phyloP scores from a whole-genome alignment of 2,113 vertebrate genomes.

The Hymenochirus boettgeri region DNA sequence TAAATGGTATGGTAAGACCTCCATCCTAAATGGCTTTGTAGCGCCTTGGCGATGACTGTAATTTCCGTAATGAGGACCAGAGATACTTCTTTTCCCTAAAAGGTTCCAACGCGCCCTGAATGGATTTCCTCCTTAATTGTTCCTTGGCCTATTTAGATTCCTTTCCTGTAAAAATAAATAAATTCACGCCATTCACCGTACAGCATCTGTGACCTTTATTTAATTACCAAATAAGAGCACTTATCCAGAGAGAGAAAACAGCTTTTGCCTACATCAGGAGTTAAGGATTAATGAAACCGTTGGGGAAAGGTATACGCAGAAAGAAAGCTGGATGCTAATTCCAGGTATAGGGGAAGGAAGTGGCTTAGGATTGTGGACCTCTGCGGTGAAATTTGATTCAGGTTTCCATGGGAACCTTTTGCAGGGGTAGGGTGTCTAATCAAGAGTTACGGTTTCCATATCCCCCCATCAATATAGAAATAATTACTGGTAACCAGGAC shows the following conservation, averaged over 20 bases:
- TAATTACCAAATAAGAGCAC: constrained; percentile 25
- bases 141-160: constrained; percentile 1
- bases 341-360: not conserved
- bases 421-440: constrained; percentile 66
- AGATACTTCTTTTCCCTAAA: not conserved
- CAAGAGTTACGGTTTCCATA: constrained; percentile 59
- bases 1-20: not conserved
- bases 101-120: not conserved
- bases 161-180: constrained; percentile 3
- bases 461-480: constrained; percentile 58
- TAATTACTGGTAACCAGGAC: constrained; percentile 61
- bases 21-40: not conserved
- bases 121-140: not conserved
- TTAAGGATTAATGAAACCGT: constrained; percentile 34
- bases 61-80: too few species aligned
- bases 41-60: too few species aligned
- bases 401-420: constrained; percentile 69
- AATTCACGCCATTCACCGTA: not conserved
- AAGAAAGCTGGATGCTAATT: constrained; percentile 18
- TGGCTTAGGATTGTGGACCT: not conserved
- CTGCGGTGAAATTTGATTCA: constrained; percentile 57
- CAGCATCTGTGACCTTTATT: constrained; percentile 37
- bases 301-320: constrained; percentile 2
- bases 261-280: constrained; percentile 27
- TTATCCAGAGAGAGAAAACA: constrained; percentile 9